These are phyloP conservation scores for Phalacrocorax aristotelis DNA, from an alignment of 2,113 vertebrate species.

Conservation along the genomic window DNA sequence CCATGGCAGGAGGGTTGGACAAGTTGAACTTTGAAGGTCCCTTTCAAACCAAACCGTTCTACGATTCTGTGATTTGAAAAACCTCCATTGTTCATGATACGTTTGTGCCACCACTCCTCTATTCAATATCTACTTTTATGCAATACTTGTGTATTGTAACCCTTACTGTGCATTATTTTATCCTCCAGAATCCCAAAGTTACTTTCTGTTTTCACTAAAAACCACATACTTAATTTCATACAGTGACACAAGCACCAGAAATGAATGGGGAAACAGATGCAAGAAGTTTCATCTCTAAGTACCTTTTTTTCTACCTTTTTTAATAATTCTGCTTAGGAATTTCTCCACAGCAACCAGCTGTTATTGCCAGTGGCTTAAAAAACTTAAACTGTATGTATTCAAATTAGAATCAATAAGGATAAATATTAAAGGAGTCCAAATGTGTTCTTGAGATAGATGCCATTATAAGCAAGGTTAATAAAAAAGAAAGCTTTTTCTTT, in stretches of 20 bases:
- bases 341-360: not conserved
- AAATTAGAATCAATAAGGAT: not conserved
- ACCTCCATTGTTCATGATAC: rapidly evolving
- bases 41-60: not conserved
- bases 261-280: not conserved
- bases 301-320: not conserved
- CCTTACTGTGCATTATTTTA: not conserved
- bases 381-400: not conserved
- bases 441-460: not conserved
- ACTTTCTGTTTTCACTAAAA: not conserved
- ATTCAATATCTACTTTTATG: not conserved
- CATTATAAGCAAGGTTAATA: constrained; percentile 7
- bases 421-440: not conserved
- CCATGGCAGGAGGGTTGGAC: not conserved
- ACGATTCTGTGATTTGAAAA: not conserved
- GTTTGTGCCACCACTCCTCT: not conserved
- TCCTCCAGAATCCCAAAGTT: not conserved
- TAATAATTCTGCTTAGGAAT: not conserved
- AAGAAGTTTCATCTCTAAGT: not conserved
- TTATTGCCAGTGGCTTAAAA: not conserved
- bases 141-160: not conserved
- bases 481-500: not conserved
- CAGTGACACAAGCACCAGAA: not conserved
- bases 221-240: not conserved
- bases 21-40: not conserved